Base-by-base conservation (phyloP, 2,888 invertebrate genomes). In the Kryphioiulus occultus region DNA sequence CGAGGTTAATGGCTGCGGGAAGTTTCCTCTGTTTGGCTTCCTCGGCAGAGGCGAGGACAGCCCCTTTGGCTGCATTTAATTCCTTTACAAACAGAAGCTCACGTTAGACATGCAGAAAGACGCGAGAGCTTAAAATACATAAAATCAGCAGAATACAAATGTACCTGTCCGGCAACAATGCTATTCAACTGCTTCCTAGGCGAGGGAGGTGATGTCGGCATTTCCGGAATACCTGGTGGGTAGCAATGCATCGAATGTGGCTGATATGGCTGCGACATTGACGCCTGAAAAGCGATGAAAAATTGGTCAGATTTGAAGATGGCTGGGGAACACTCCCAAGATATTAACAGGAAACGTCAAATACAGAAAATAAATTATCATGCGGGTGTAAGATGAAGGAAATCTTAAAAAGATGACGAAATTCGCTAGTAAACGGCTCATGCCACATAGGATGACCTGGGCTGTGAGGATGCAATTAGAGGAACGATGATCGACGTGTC, bases 1-100 rank as follows among this genome's bases (percentile, higher is more conserved):
- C 89, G 68, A 89, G 85, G 59, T 88, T 88, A 30, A 85, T 87
- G 30, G 89, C 89, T 17, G 89, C 85, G 78, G 86, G 26, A 84
- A 87, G 44, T 88, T 87, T 82, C 53, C 89, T 53, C 35, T 53
- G 59, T 78, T 53, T 59, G 83, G 86, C 39, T 30, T 59, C 87
- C 32, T 86, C 85, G 26, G 89, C 26, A 39, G 85, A 39, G 42
- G 86, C 83, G 22, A 22, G 59, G 59, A 22, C 22, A 3, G 22
- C 22, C 22, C 59, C 59, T 22, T 59, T 59, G 22, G 7, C 22
- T 22, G 59, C 59, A 59, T 59, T 59, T 5, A 10, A 59, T 59
- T 59, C 59, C 59, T 59, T 47, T 17, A 4, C 47, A 12, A 47
- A 47, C 17, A 17, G 47, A 59, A 59, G 22, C 5, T 59, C 3